These are phyloP conservation scores for Notechis scutatus DNA, from an alignment of 2,113 vertebrate species.

Conservation along the genomic window DNA sequence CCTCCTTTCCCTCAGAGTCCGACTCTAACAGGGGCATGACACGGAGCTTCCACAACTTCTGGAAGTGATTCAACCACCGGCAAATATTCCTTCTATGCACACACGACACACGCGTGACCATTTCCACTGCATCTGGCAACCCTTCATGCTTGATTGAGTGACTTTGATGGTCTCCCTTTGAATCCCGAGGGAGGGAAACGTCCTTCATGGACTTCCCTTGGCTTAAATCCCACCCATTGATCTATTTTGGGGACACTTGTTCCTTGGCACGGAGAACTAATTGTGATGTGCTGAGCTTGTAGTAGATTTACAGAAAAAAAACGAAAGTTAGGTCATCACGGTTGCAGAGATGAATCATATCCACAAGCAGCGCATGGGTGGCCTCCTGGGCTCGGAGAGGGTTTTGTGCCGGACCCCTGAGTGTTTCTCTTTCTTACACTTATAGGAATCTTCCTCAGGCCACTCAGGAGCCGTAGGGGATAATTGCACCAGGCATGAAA, in stretches of 20 bases:
- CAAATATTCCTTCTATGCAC: background rate
- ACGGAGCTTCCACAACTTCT: background rate
- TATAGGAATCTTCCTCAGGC: slow-evolving; percentile 12
- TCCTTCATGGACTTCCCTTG: background rate
- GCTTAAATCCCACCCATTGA: background rate
- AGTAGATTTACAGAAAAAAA: background rate
- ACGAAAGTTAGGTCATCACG: background rate
- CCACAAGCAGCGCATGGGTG: background rate
- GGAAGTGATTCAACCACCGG: slow-evolving; percentile 11
- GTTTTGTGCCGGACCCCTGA: slow-evolving; percentile 23
- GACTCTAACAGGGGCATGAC: too few relatives aligned
- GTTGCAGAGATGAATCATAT: background rate
- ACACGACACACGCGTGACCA: slow-evolving; percentile 20
- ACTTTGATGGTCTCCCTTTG: background rate
- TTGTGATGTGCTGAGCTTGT: background rate
- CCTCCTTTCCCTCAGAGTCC: too few relatives aligned
- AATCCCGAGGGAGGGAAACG: background rate
- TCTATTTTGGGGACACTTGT: background rate
- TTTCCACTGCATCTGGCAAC: background rate
- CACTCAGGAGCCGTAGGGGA: slow-evolving; percentile 29
- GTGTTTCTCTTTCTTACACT: slow-evolving; percentile 29
- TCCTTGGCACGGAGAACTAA: slow-evolving; percentile 1
- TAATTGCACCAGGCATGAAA: slow-evolving; percentile 52
- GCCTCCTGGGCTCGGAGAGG: slow-evolving; percentile 3
- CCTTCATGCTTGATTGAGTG: background rate